A percentile compares a stretch with the other conserved stretches of the same genome.
Conservation (phyloP, 2,888 invertebrate species). For the Cyrtodaria siliqua region DNA sequence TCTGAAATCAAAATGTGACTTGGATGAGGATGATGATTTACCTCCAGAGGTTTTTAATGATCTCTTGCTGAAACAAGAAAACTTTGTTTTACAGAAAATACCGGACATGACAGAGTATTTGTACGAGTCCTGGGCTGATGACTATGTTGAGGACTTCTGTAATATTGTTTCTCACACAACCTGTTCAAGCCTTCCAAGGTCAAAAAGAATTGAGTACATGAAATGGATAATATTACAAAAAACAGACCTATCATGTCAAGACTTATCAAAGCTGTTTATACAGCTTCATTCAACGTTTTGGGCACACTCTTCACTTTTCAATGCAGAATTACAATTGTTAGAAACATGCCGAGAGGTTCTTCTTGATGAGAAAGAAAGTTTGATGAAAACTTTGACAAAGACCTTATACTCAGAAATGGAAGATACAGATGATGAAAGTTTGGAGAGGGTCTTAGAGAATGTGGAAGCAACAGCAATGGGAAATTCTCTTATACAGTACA, state of each 20-base stretch:
- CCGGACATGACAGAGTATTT: constrained; percentile 10
- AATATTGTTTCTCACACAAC: constrained; percentile 8
- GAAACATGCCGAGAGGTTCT: constrained; percentile 13
- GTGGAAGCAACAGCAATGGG: too few relatives aligned
- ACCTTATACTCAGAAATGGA: too few relatives aligned
- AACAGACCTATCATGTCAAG: neutral
- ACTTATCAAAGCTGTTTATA: neutral
- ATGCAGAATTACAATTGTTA: constrained; percentile 27
- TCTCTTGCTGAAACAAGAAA: constrained; percentile 41
- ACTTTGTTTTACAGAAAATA: constrained; percentile 31
- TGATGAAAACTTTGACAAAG: too few relatives aligned
- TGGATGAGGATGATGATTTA: constrained; percentile 54
- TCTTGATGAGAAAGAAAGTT: too few relatives aligned
- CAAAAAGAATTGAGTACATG: constrained; percentile 1
- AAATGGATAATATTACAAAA: constrained; percentile 10
- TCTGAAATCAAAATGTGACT: constrained; percentile 45
- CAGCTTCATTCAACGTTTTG: constrained; percentile 32
- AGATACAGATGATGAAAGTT: too few relatives aligned
- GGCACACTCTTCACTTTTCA: constrained; percentile 6
- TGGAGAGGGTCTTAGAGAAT: too few relatives aligned
- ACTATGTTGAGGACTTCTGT: constrained; percentile 51
- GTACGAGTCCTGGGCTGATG: constrained; percentile 9
- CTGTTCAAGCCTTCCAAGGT: neutral
- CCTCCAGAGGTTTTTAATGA: constrained; percentile 48
- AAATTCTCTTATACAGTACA: too few relatives aligned